Percentiles rank a stretch among this genome's conserved stretches.
phyloP scores from a whole-genome alignment of 1,140 invertebrate genomes.

The Chymomyza costata region DNA sequence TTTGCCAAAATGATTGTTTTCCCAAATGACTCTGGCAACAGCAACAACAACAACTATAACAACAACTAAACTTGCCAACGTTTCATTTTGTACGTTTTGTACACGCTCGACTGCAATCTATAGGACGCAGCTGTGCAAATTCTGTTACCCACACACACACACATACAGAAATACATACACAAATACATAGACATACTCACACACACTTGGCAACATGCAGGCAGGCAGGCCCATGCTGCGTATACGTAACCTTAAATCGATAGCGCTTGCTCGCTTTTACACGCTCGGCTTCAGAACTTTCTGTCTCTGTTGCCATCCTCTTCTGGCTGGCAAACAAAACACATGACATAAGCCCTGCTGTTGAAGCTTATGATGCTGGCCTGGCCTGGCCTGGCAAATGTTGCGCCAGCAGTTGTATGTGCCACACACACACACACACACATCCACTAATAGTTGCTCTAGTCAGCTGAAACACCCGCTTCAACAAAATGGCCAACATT shows the following conservation, averaged over 20 bases:
- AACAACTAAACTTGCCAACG: constrained; percentile 67
- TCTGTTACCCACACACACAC: constrained; percentile 58
- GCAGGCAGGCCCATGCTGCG: constrained; percentile 57
- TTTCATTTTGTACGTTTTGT: constrained; percentile 56
- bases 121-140: constrained; percentile 72
- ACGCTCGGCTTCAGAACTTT: too few relatives aligned
- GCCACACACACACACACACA: not conserved
- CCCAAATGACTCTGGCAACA: constrained; percentile 69
- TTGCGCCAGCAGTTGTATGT: constrained; percentile 58
- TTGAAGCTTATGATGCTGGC: constrained; percentile 27
- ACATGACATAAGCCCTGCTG: constrained; percentile 11
- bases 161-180: constrained; percentile 22
- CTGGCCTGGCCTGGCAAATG: constrained; percentile 45
- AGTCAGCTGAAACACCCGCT: not conserved
- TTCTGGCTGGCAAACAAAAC: constrained; percentile 12
- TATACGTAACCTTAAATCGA: constrained; percentile 74
- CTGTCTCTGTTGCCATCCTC: constrained; percentile 27
- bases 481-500: constrained; percentile 48
- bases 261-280: constrained; percentile 8
- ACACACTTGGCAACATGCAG: constrained; percentile 27
- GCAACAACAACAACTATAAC: constrained; percentile 39
- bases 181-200: constrained; percentile 6
- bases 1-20: constrained; percentile 74
- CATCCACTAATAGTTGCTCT: too few relatives aligned
- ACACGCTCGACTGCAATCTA: constrained; percentile 64